Base-by-base conservation (phyloP, 2,797 vertebrate genomes). In the Enoplosus armatus region DNA sequence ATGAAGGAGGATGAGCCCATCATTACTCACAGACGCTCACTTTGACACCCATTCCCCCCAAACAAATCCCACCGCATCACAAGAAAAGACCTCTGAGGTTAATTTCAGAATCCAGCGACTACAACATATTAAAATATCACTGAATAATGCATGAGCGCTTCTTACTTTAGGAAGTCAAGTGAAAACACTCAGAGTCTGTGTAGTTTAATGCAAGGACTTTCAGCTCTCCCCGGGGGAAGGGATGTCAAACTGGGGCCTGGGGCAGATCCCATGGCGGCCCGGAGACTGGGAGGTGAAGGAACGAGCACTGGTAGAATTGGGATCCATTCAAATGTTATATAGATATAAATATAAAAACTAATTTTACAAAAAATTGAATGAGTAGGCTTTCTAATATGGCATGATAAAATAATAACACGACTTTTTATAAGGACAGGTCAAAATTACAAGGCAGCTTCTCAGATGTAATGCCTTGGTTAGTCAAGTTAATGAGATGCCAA, bases 131-230 rank as follows among this genome's bases (percentile, higher is more conserved):
- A 92, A 96, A 97, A 93, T 93, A 50, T 74, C 86, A 58, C 87
- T 97, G 75, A 96, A 97, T 97, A 94, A 96, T 95, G 86, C 87
- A 97, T 92, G 31, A 58, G 22, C 41, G 37, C 92, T 93, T 94
- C 93, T 93, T 94, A 96, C 94, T 95, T 96, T 87, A 94, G 95
- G 93, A 96, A 95, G 93, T 95, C 94, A 95, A 94, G 96, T 95
- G 95, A 95, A 96, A 94, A 94, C 92, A 95, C 94, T 96, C 95
- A 90, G 91, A 95, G 92, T 92, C 87, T 87, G 82, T 90, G 93
- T 80, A 85, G 88, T 90, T 93, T 92, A 94, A 92, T 85, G 18
- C 85, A 85, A 80, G 85, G 88, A 79, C 87, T 58, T 80, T 55
- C 43, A 56, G 87, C 81, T 86, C 80, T 90, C 92, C 92, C 89